Base-by-base conservation (phyloP, 2,888 invertebrate species). In the Drosophila tripunctata region DNA sequence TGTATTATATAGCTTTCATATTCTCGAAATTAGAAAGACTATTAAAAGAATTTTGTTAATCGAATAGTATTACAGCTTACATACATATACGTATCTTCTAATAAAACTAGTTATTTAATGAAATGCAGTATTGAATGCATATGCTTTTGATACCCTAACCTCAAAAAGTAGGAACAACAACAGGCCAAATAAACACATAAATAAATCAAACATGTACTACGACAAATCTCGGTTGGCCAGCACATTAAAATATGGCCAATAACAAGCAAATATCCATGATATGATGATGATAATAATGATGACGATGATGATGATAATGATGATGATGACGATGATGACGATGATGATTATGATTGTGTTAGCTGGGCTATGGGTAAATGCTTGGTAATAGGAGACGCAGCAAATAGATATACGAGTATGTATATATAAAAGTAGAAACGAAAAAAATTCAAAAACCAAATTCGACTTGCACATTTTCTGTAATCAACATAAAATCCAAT, bases 401-500 rank as follows among this genome's bases (percentile, higher is more conserved):
- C 35, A 45, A 55, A 48, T 45, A 24, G 19, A 50, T 33, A 22
- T 35, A 40, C 19, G n/a, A 21, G 2, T 45, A 31, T 40, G 2
- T 14, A 36, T 30, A 27, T 35, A 24, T 19, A 8, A 24, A 45
- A 15, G 10, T 24, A n/a, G n/a, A 31, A 38, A 19, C 12, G 17
- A 12, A 41, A n/a, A 14, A 10, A 24, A 24, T 54, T 62, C 58
- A 58, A 58, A 62, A 78, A 67, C 71, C 67, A 64, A 76, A 79
- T 79, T 83, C 74, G 74, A 86, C 80, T 83, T 66, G 74, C 67
- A 78, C 80, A 86, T 81, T 81, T 85, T 81, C n/a, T 75, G 80
- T 81, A 81, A 81, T 81, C 80, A 81, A 86, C 80, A 86, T 81
- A 81, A 81, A 81, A 86, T 86, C 87, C 87, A 81, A 81, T 81